phyloP scores from a whole-genome alignment of 2,797 vertebrate genomes.

The Oophaga sylvatica region DNA sequence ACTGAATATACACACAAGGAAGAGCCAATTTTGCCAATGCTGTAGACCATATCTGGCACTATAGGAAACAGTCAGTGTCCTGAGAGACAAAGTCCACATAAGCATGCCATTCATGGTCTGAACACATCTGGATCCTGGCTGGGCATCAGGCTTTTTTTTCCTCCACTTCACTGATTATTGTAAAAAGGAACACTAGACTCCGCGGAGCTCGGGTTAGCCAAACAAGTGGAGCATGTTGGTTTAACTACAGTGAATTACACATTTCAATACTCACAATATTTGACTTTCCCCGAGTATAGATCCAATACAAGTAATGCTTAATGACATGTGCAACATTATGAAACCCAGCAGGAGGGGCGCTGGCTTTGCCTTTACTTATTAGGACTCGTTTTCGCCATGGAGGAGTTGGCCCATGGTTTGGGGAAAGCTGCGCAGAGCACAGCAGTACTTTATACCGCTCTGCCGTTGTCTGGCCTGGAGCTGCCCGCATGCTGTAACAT shows the following conservation, averaged over 20 bases:
- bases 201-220: not conserved
- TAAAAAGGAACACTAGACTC: not conserved
- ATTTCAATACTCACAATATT: slow-evolving; percentile 26
- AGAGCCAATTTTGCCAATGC: not conserved
- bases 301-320: slow-evolving; percentile 1
- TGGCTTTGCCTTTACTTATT: slow-evolving; percentile 19
- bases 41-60: not conserved
- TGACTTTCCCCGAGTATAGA: not conserved
- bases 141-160: not conserved
- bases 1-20: not conserved
- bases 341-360: slow-evolving; percentile 9
- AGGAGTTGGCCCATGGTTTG: not conserved
- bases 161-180: not conserved
- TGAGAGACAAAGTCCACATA: not conserved
- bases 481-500: not conserved
- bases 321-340: slow-evolving; percentile 16
- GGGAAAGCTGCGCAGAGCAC: not conserved
- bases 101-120: not conserved
- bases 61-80: not conserved
- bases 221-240: not conserved
- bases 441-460: not conserved
- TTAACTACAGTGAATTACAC: not conserved
- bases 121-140: not conserved
- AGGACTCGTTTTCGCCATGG: not conserved
- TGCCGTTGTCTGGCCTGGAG: not conserved